Evolutionary conservation across 2,797 vertebrate genomes (phyloP), one percentile per base, ranked within the genome.

Genomic region (Poecilia gillii): DNA sequence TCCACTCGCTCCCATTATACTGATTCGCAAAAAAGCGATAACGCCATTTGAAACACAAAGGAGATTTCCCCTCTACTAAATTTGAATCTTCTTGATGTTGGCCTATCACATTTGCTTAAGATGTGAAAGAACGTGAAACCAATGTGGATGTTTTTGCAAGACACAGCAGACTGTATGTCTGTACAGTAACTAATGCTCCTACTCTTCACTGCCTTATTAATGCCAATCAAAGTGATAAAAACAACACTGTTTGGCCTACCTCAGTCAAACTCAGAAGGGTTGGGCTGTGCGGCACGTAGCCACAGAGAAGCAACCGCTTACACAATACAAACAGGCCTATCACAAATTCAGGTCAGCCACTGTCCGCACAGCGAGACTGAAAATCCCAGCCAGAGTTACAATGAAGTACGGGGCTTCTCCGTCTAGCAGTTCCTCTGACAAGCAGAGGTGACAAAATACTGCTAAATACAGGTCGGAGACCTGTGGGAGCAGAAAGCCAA

Each of bases 311-410:
- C 25, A 49, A 75, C 43, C 49, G 49, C 80, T 88, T 87, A 72
- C 23, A 51, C 77, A 92, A 84, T 57, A 72, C 78, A 81, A 78
- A 88, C 78, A 79, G 33, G 46, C 18, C 62, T 14, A 49, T 13
- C 5, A 5, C 73, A 84, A 81, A 93, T 91, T 77, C 85, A 82
- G 90, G 92, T 92, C 92, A 39, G 81, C 73, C 49, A 47, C 39
- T 1, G 49, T 70, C 46, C n/a, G n/a, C 77, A 82, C 66, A 81
- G 55, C 46, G 75, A 25, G 43, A 47, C 43, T 62, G 51, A 25
- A 77, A 57, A 25, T 72, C 0, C 2, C 41, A 66, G 11, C 46
- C 33, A 72, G 49, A 78, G 28, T 6, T 12, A 72, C 20, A 70
- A 39, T 9, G 1, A 9, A 4, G 36, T 74, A 5, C 16, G 6